phyloP scores from a whole-genome alignment of 2,113 vertebrate species.

The Psilopsiagon aymara region DNA sequence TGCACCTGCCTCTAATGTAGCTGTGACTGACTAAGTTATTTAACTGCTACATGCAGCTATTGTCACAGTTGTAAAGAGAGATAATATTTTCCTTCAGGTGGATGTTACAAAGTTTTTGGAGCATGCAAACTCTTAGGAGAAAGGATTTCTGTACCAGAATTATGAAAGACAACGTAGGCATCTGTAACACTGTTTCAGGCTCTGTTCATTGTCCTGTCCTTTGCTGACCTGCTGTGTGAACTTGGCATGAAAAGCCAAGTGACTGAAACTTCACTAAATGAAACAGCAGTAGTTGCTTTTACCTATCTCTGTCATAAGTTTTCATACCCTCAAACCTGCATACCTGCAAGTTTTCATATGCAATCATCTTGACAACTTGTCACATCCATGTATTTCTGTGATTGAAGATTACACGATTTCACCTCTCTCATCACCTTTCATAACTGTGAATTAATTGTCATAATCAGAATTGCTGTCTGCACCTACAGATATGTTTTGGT shows the following conservation, averaged over 20 bases:
- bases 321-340: neutral
- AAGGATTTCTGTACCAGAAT: neutral
- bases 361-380: neutral
- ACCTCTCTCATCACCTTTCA: neutral
- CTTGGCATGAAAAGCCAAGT: neutral
- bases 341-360: neutral
- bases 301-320: neutral
- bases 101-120: neutral
- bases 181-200: neutral
- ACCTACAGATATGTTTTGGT: neutral
- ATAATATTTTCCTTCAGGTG: neutral
- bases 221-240: accelerated
- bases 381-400: neutral
- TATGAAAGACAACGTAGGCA: neutral
- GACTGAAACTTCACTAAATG: neutral
- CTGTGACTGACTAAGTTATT: neutral
- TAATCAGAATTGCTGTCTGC: neutral
- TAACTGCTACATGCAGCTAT: neutral
- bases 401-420: neutral
- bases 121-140: neutral
- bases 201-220: neutral
- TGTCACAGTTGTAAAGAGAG: neutral
- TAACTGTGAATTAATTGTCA: neutral
- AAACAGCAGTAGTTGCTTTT: neutral
- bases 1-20: neutral